Evolutionary conservation across 2,888 invertebrate genomes (phyloP), one percentile per base, ranked within the genome.

Genomic region (Scotopteryx bipunctaria): DNA sequence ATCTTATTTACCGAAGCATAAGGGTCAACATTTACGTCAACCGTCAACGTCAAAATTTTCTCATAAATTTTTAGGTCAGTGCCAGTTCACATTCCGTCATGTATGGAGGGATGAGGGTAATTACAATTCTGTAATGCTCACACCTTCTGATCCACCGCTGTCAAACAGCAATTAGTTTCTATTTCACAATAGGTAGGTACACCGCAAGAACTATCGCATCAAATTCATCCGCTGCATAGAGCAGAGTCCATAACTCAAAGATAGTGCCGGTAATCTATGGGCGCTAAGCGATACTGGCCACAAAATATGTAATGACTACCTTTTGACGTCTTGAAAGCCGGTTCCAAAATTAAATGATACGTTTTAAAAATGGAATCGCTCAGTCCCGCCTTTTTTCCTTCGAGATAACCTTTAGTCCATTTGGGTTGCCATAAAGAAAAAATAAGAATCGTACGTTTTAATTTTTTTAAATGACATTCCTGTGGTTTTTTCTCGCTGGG

Each of bases 311-410:
- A 90, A 90, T 90, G 81, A 90, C 87, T 86, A 86, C 88, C 89
- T 88, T 86, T 84, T 88, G 89, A 88, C 89, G 86, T 86, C 84
- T 87, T 81, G 86, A 86, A 78, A 87, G 89, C 89, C 86, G 85
- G 90, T 88, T 90, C 81, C 84, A 81, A 89, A 88, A 87, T 89
- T 88, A 89, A 90, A 90, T 90, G 86, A 90, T 89, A 89, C 86
- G 86, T 90, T 90, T 89, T 83, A 86, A 89, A 89, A 90, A 88
- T 89, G 90, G 87, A 89, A 90, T 89, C 87, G 87, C 84, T 86
- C 82, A 65, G 86, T 78, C 87, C 89, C 89, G 89, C 89, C 89
- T 86, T 86, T 86, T 87, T 87, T 84, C 81, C 83, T 78, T 70
- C 76, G 85, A 88, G 89, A 90, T 90, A 89, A 87, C 87, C 87